Evolutionary conservation across 1,140 invertebrate genomes (phyloP).

Genomic region (Cyphomyrmex costatus): DNA sequence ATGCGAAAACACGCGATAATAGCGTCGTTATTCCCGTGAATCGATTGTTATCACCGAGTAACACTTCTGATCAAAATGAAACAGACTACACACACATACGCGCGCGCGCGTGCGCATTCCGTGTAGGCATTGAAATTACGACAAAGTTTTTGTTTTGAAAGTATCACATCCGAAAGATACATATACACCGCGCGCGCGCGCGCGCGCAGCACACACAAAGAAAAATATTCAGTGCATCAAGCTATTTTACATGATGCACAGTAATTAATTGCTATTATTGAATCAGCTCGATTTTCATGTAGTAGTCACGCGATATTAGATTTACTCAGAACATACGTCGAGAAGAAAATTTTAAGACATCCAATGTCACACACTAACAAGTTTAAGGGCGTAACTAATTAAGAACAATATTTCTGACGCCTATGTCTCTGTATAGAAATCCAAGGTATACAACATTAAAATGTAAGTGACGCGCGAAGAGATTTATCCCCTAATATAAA

Average conservation of each 20-base stretch:
- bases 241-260: not conserved
- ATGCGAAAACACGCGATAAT: conserved; percentile 24
- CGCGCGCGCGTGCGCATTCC: not conserved
- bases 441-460: conserved; percentile 1
- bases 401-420: not conserved
- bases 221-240: not conserved
- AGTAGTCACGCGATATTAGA: not conserved
- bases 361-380: not conserved
- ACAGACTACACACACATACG: conserved; percentile 4
- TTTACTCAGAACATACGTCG: conserved; percentile 33
- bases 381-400: not conserved
- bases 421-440: conserved; percentile 4
- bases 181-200: no score
- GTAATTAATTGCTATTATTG: conserved; percentile 13
- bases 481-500: conserved; percentile 18
- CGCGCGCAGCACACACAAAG: no score
- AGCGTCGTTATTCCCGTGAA: not conserved
- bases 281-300: not conserved
- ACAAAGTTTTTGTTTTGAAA: not conserved
- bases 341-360: conserved; percentile 21
- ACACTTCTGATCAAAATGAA: conserved; percentile 68
- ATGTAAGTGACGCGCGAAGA: conserved; percentile 4
- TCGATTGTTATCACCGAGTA: conserved; percentile 1
- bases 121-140: not conserved
- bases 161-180: not conserved